Evolutionary conservation across 2,888 invertebrate genomes (phyloP), one percentile per base, ranked within the genome.

Genomic region (Scrobipalpa atriplicella): DNA sequence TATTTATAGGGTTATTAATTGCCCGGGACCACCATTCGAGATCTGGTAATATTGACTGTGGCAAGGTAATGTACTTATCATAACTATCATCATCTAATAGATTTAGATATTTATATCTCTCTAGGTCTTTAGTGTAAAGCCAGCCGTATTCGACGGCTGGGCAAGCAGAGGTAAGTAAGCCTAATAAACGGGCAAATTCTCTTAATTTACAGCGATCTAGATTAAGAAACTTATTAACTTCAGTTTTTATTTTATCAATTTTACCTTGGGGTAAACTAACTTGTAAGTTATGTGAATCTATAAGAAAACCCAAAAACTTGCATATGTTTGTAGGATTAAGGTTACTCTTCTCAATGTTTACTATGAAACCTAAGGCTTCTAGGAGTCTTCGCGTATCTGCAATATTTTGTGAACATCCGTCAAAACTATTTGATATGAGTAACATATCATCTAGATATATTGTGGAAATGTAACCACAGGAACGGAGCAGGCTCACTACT

Each of bases 121-220:
- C 71, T 10, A 72, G 43, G 0, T 6, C 8, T 62, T 71, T 73
- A 0, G 69, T 71, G 16, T 73, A 69, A 0, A 70, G 65, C 56
- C 63, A 72, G 0, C 75, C 71, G 69, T 76, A 78, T 18, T 66
- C 66, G 1, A 75, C 66, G 0, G 75, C 75, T n/a, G 73, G 77
- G 62, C 75, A 76, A 9, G 67, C 66, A 2, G 76, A 69, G 5
- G 68, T 66, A 8, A 47, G 11, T 47, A 11, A 8, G 11, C 47
- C 47, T n/a, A 47, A 3, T 8, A 47, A n/a, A 3, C 11, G 11
- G 7, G 47, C 47, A n/a, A 47, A 47, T 3, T 47, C 47, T 5
- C 47, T 5, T 8, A 47, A 8, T 8, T 5, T 47, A 11, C 47
- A 47, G 6, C 7, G 6, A 2, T 5, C 3, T 47, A 47, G 13